Evolutionary conservation across 2,113 vertebrate genomes (phyloP), one percentile per base, ranked within the genome.

Genomic region (Sinocyclocheilus grahami): DNA sequence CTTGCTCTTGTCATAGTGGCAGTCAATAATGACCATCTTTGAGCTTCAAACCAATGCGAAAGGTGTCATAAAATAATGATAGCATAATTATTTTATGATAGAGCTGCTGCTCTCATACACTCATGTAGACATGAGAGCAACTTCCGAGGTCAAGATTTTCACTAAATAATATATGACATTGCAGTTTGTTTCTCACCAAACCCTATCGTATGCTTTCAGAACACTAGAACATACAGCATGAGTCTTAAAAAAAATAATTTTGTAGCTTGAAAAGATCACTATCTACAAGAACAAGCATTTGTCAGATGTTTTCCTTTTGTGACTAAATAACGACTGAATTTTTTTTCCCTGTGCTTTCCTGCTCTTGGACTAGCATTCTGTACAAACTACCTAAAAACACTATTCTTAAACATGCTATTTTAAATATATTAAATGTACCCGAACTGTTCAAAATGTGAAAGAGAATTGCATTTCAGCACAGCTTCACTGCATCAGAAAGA

Each of bases 51-150:
- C 2, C 42, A 22, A 27, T 3, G 7, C 20, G 14, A 51, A 51
- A 51, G 5, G 12, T 51, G 7, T 77, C 46, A 76, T 77, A 7
- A 76, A 76, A 48, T 76, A 48, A 48, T 46, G 14, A 48, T 51
- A 16, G 5, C 22, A 77, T 77, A 16, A 51, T 51, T 76, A 76
- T 51, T 76, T 76, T 48, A 76, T 76, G 46, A 27, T 39, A 72
- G 71, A 22, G 2, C 71, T 22, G 18, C 71, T 42, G 33, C n/a
- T 27, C 5, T 76, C 22, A 48, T 51, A 22, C 46, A 51, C 74
- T 24, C 46, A 46, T 9, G 42, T 2, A 51, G n/a, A 51, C 12
- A 27, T 6, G 46, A 51, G 13, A 16, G 39, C 3, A 1, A 24
- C 22, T 51, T 3, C 39, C 3, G 74, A 77, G 74, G 74, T 77